phyloP scores from a whole-genome alignment of 1,140 invertebrate species.

The Phymastichus coffea region DNA sequence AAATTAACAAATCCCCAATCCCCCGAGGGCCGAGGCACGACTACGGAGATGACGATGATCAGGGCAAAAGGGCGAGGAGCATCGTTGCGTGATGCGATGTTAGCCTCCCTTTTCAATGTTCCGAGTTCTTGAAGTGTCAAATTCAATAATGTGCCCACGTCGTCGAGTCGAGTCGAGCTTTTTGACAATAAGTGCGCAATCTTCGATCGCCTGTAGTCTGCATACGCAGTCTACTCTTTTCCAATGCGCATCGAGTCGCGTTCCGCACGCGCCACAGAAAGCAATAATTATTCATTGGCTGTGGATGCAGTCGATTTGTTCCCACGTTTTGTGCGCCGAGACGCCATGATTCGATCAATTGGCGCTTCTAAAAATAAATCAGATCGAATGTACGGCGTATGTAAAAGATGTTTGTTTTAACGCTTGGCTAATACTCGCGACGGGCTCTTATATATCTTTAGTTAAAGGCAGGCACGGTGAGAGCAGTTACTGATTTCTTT shows the following conservation, averaged over 20 bases:
- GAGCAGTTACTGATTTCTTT: too few species aligned
- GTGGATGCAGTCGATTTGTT: too few species aligned
- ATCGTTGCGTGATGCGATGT: not conserved
- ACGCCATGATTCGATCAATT: too few species aligned
- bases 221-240: not conserved
- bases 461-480: too few species aligned
- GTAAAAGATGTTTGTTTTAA: too few species aligned
- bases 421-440: too few species aligned
- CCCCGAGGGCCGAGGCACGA: conserved; percentile 40
- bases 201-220: too few species aligned
- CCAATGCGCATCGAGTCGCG: not conserved
- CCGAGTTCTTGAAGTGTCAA: conserved; percentile 57
- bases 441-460: too few species aligned
- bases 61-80: not conserved
- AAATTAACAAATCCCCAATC: conserved; percentile 51
- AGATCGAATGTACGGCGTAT: too few species aligned
- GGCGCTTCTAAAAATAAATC: too few species aligned
- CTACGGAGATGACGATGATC: conserved; percentile 27
- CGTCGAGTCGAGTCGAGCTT: not conserved
- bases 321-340: too few species aligned
- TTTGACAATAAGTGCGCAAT: conserved; percentile 17
- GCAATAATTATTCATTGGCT: too few species aligned
- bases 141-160: conserved; percentile 48
- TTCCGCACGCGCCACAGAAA: not conserved
- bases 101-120: conserved; percentile 55